These are phyloP conservation scores for Pachypanchax playfairii DNA, from an alignment of 2,113 vertebrate species.

Conservation along the genomic window DNA sequence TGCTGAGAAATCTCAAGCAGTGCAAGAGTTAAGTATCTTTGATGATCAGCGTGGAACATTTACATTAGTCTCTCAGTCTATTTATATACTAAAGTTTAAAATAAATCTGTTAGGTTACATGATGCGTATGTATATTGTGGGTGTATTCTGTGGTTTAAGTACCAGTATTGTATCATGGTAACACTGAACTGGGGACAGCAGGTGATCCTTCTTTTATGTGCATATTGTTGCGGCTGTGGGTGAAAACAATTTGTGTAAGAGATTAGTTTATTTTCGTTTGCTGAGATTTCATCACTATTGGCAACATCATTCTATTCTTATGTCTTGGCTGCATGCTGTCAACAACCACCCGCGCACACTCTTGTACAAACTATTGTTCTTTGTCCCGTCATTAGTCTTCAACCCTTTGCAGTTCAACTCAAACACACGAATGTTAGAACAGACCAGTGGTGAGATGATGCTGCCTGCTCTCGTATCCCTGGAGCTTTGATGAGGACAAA, in stretches of 20 bases:
- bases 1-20: too few relatives aligned
- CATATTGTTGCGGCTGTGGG: not conserved
- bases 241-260: slow-evolving; percentile 7
- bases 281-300: slow-evolving; percentile 59
- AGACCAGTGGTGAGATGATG: slow-evolving; percentile 28
- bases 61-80: slow-evolving; percentile 4
- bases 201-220: not conserved
- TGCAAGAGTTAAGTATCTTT: slow-evolving; percentile 22
- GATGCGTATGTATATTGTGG: not conserved
- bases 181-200: not conserved
- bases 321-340: slow-evolving; percentile 40
- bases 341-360: slow-evolving; percentile 54
- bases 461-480: slow-evolving; percentile 23
- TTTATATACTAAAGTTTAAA: not conserved
- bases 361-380: slow-evolving; percentile 35
- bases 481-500: slow-evolving; percentile 5
- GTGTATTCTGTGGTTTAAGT: not conserved
- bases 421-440: slow-evolving; percentile 27
- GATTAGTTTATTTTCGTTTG: slow-evolving; percentile 20
- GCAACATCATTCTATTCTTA: slow-evolving; percentile 60
- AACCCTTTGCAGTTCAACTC: slow-evolving; percentile 21
- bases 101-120: not conserved
- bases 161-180: not conserved
- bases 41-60: not conserved
- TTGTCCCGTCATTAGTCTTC: slow-evolving; percentile 49